Conservation (phyloP, 1,140 invertebrate species). For the Pectinophora gossypiella region DNA sequence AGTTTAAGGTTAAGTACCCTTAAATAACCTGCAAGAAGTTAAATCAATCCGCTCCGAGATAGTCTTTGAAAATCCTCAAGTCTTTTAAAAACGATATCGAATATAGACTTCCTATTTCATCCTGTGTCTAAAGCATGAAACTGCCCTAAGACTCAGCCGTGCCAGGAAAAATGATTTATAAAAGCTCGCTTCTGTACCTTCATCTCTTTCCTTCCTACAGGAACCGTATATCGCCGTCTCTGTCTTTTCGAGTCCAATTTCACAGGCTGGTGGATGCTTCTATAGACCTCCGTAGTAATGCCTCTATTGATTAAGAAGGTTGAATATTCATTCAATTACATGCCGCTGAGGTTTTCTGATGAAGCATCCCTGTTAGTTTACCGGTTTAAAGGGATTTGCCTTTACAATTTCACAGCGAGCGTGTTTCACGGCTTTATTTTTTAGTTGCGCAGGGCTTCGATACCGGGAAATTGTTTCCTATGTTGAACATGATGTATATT, state of each 20-base stretch:
- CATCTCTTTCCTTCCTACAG: conserved; percentile 30
- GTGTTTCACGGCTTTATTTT: too few relatives aligned
- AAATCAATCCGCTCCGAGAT: too few relatives aligned
- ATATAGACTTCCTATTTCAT: conserved; percentile 1
- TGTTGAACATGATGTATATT: too few relatives aligned
- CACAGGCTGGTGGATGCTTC: conserved; percentile 62
- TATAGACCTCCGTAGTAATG: conserved; percentile 56
- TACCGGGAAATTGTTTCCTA: too few relatives aligned
- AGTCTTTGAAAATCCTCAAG: too few relatives aligned
- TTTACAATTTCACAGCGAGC: too few relatives aligned
- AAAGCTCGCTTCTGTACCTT: conserved; percentile 41
- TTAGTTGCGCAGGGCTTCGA: too few relatives aligned
- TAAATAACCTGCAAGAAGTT: too few relatives aligned
- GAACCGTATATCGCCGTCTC: conserved; percentile 28
- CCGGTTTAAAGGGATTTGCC: conserved; percentile 27
- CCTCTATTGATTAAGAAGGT: conserved; percentile 70
- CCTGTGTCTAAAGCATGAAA: conserved; percentile 18
- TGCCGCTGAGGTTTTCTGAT: conserved; percentile 51
- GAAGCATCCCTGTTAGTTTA: conserved; percentile 35
- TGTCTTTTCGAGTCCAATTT: conserved; percentile 62
- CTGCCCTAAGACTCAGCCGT: conserved; percentile 41
- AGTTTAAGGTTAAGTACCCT: too few relatives aligned
- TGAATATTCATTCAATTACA: conserved; percentile 74
- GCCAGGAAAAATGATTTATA: conserved; percentile 72
- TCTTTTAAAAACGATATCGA: too few relatives aligned